Base-by-base conservation (phyloP, 1,140 invertebrate species). In the Lutraria rhynchaena region DNA sequence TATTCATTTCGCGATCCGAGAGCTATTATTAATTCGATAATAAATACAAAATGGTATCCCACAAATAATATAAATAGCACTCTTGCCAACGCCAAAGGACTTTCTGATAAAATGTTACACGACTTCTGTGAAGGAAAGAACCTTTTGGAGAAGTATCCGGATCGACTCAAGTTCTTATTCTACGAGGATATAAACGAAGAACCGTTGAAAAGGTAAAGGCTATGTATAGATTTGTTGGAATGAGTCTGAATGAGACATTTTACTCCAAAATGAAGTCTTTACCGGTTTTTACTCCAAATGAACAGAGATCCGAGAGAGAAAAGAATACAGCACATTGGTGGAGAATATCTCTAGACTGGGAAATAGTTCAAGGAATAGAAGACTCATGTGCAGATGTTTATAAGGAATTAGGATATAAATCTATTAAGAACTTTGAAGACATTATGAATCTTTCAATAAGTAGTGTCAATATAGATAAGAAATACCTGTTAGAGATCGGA, bases 281-380 rank as follows among this genome's bases (percentile, higher is more conserved):
- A 31, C 3, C 46, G 11, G 44, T 41, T 17, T 29, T 51, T 51
- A 51, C 9, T 0, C 13, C 3, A 31, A n/a, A 7, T 2, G 31
- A 19, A 27, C 13, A 17, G 7, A 0, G 7, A 31, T 19, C 22
- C 13, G 31, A 29, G 5, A 22, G 65, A 46, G n/a, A 69, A 27
- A 49, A 53, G 29, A 69, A 69, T n/a, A 44, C 63, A 5, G 63
- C 63, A 67, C 46, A 13, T 46, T 67, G 63, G 63, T 67, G 63
- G 63, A 49, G 65, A 49, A 49, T 13, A 29, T 51, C 44, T 15
- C 35, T 69, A 69, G 11, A 51, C 2, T 69, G 65, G 65, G 27
- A 57, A 1, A 37, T 73, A 29, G 37, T 57, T 4, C n/a, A 57
- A 33, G 3, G 27, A 15, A 58, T 73, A n/a, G 51, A 73, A 2